Evolutionary conservation across 1,140 invertebrate species (phyloP).

Genomic region (Pogonus chalceus): DNA sequence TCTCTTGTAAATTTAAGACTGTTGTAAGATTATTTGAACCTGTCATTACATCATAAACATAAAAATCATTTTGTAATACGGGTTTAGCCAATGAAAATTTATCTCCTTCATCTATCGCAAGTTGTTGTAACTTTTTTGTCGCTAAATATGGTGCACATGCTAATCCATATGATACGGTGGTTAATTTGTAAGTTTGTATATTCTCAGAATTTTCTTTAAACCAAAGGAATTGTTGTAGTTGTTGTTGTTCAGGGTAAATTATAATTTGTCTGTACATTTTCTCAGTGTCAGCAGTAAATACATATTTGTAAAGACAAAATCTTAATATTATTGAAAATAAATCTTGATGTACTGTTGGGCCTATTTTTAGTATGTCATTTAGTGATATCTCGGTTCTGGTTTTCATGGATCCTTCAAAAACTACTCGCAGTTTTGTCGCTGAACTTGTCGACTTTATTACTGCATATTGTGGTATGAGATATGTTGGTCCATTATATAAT

Average conservation of each 20-base stretch:
- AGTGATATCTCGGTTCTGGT: constrained; percentile 23
- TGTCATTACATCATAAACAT: constrained; percentile 36
- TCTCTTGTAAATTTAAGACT: background rate
- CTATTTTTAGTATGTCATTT: constrained; percentile 26
- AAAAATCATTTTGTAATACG: constrained; percentile 30
- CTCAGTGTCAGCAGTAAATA: constrained; percentile 22
- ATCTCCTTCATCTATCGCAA: background rate
- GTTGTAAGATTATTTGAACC: constrained; percentile 22
- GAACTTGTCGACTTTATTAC: constrained; percentile 24
- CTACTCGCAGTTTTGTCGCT: constrained; percentile 27
- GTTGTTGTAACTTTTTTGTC: constrained; percentile 18
- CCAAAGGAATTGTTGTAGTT: constrained; percentile 37
- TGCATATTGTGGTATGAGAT: constrained; percentile 34
- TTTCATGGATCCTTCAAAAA: constrained; percentile 28
- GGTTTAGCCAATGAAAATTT: constrained; percentile 19
- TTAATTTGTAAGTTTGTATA: constrained; percentile 16
- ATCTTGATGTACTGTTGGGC: constrained; percentile 31
- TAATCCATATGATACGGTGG: constrained; percentile 27
- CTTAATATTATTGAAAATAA: constrained; percentile 25
- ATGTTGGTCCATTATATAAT: constrained; percentile 17
- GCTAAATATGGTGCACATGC: constrained; percentile 22
- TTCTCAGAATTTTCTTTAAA: constrained; percentile 9
- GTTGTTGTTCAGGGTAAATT: constrained; percentile 16
- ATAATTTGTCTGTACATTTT: constrained; percentile 18
- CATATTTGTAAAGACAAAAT: constrained; percentile 21